Base-by-base conservation (phyloP, 2,113 vertebrate species). In the Salvelinus fontinalis region DNA sequence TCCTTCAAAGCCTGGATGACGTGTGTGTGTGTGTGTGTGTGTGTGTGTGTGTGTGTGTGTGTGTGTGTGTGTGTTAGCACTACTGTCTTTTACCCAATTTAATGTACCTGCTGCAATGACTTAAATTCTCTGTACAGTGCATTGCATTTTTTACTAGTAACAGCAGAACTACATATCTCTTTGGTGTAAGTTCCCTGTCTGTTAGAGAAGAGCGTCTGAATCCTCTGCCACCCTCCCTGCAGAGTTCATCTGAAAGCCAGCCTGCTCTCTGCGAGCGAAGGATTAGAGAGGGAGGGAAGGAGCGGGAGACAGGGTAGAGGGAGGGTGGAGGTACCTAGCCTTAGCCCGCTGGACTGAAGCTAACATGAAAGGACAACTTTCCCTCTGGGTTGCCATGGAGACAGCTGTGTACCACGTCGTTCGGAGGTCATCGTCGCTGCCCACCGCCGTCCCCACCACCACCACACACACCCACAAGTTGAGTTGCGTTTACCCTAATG, bases 1-100 rank as follows among this genome's bases (percentile, higher is more conserved):
- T 81, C 72, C 59, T 7, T 76, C 22, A 78, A 76, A 83, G 54
- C 18, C 67, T 66, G 24, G 20, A 71, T 70, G 65, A 70, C 16
- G 48, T 54, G 44, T 26, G 69, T 26, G 8, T 49, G 39, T 24
- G n/a, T n/a, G n/a, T n/a, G n/a, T n/a, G n/a, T n/a, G n/a, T n/a
- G n/a, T n/a, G n/a, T n/a, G n/a, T n/a, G n/a, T n/a, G n/a, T n/a
- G n/a, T n/a, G n/a, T n/a, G n/a, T n/a, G n/a, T n/a, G n/a, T n/a
- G n/a, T n/a, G n/a, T n/a, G 39, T 24, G 39, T 12, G 67, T 71
- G 24, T 51, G 72, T 70, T 27, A 44, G 9, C 39, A 39, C 39
- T 39, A 39, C 39, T 39, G 39, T 44, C 11, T 44, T 44, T 44
- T 3, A 44, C 39, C 39, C 39, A 11, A 11, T 44, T 11, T 11